A percentile compares a stretch with the other conserved stretches of the same genome.
These are phyloP conservation scores for Papilio machaon DNA, from an alignment of 1,140 invertebrate genomes.

Conservation along the genomic window DNA sequence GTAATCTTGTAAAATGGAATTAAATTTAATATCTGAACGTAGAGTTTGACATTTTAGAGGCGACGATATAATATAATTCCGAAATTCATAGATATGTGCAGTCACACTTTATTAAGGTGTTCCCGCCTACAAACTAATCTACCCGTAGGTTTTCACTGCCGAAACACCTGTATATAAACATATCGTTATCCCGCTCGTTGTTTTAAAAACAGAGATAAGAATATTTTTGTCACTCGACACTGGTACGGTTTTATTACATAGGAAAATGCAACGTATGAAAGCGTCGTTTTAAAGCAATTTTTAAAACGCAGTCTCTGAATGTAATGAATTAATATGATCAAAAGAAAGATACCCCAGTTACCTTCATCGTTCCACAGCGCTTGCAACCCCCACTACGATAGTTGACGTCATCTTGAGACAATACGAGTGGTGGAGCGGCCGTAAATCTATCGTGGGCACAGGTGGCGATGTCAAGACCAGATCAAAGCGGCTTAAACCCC, in stretches of 20 bases:
- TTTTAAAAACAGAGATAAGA: neutral
- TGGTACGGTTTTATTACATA: too few species aligned
- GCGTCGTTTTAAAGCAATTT: neutral
- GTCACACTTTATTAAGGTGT: too few species aligned
- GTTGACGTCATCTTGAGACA: conserved; percentile 30
- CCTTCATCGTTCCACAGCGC: neutral
- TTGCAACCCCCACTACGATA: neutral
- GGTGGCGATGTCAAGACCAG: conserved; percentile 41
- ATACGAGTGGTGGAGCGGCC: conserved; percentile 22
- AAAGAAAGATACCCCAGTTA: conserved; percentile 6
- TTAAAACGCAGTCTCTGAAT: neutral
- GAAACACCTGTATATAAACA: neutral
- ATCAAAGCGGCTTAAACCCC: conserved; percentile 49
- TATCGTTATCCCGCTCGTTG: neutral
- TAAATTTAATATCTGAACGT: too few species aligned
- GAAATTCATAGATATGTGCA: too few species aligned
- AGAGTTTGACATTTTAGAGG: too few species aligned
- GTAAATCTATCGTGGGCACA: conserved; percentile 36
- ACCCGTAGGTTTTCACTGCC: too few species aligned
- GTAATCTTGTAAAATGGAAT: too few species aligned
- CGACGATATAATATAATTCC: too few species aligned
- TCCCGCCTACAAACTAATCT: too few species aligned
- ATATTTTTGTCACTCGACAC: neutral
- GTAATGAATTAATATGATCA: conserved; percentile 2
- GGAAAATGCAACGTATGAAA: neutral